A percentile compares a stretch with the other conserved stretches of the same genome.
phyloP scores from a whole-genome alignment of 2,113 vertebrate genomes.

The Artemisiospiza belli region DNA sequence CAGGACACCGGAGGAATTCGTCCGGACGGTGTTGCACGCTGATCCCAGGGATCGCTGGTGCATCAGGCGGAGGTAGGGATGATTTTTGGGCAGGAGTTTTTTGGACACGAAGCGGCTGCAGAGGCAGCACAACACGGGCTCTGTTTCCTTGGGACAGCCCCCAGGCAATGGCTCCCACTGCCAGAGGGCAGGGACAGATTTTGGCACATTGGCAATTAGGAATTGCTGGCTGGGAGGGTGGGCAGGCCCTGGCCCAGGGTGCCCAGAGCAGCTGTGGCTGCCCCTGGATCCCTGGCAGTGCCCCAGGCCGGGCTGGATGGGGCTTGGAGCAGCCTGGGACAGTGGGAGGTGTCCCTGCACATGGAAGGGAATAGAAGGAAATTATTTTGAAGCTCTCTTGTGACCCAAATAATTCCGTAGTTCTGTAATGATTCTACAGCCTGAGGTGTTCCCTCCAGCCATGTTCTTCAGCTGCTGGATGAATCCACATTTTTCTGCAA shows the following conservation, averaged over 20 bases:
- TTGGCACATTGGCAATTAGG: not conserved
- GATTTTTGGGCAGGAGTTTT: fast-evolving
- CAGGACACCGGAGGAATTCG: fast-evolving
- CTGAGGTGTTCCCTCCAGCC: not conserved
- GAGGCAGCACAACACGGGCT: too few relatives aligned
- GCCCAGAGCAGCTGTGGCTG: not conserved
- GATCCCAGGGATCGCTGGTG: not conserved
- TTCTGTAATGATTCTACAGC: not conserved
- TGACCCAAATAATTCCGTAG: fast-evolving
- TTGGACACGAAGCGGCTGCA: not conserved
- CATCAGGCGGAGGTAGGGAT: not conserved
- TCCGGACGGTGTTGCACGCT: not conserved
- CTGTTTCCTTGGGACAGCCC: not conserved
- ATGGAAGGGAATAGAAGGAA: not conserved
- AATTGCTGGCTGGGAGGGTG: fast-evolving
- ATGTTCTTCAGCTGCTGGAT: fast-evolving
- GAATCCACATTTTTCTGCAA: not conserved
- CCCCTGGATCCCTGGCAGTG: not conserved
- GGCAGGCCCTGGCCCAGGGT: not conserved
- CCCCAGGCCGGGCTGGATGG: fast-evolving
- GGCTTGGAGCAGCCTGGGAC: fast-evolving
- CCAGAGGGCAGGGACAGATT: not conserved
- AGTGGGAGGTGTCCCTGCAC: not conserved
- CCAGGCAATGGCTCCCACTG: not conserved
- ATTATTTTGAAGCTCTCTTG: not conserved